These are phyloP conservation scores for Thysanoteuthis rhombus DNA, from an alignment of 2,888 invertebrate species.

Conservation along the genomic window DNA sequence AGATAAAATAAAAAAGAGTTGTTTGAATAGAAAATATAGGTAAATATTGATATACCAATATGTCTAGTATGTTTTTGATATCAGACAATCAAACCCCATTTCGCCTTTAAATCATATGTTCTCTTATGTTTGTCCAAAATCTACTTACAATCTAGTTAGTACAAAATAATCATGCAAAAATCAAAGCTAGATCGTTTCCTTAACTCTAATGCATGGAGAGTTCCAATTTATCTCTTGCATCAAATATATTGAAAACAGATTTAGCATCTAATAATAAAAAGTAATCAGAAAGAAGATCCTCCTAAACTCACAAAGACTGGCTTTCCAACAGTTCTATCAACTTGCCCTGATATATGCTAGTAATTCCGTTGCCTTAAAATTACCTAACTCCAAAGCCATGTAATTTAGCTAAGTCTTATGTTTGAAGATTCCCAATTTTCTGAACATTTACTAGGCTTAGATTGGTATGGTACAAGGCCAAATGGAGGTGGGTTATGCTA, in stretches of 20 bases:
- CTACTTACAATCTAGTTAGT: not conserved
- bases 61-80: not conserved
- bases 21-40: too few species aligned
- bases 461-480: too few species aligned
- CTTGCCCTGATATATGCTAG: not conserved
- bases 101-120: not conserved
- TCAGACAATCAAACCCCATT: not conserved
- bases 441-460: too few species aligned
- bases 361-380: not conserved
- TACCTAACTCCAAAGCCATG: not conserved
- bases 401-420: not conserved
- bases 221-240: not conserved
- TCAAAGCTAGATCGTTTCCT: not conserved
- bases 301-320: not conserved
- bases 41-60: not conserved
- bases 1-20: too few species aligned
- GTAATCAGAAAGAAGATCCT: not conserved
- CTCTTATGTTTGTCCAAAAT: not conserved
- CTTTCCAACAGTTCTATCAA: not conserved
- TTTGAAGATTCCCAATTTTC: not conserved
- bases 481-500: too few species aligned
- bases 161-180: not conserved
- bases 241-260: not conserved
- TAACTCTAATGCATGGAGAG: not conserved
- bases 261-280: not conserved